phyloP scores from a whole-genome alignment of 2,113 vertebrate species.

The Orthochromis indermauri region DNA sequence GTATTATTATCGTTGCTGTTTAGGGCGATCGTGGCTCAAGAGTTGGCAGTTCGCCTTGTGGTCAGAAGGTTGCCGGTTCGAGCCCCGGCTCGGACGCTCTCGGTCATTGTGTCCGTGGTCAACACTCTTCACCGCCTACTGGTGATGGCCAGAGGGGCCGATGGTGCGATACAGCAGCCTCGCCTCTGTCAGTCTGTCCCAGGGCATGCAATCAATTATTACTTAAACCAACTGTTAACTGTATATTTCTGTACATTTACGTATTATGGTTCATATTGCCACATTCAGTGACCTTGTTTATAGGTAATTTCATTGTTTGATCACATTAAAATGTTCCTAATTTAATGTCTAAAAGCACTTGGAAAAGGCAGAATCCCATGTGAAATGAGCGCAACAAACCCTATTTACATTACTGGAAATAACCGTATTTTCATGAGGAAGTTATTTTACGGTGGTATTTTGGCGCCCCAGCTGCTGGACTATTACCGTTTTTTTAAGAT shows the following conservation, averaged over 20 bases:
- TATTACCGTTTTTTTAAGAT: neutral
- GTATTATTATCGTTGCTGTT: accelerated
- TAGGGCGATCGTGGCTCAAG: too few species aligned
- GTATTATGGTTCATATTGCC: accelerated
- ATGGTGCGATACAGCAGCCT: accelerated
- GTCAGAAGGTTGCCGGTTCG: too few species aligned
- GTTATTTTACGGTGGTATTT: neutral
- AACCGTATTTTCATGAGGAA: neutral
- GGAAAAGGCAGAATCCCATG: neutral
- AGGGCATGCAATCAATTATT: neutral
- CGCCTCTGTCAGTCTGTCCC: neutral
- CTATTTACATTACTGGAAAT: accelerated
- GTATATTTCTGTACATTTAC: neutral
- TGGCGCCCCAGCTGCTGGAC: neutral
- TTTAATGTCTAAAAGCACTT: neutral
- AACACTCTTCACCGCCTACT: accelerated
- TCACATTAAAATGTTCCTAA: accelerated
- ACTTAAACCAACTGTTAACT: accelerated
- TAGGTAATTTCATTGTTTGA: neutral
- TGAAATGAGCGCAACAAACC: accelerated
- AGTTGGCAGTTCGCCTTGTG: accelerated
- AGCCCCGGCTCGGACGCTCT: accelerated
- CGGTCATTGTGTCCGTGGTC: too few species aligned
- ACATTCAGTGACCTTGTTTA: neutral
- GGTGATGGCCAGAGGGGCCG: accelerated